These are phyloP conservation scores for Drosophila crucigera DNA, from an alignment of 2,888 invertebrate species.

Conservation along the genomic window DNA sequence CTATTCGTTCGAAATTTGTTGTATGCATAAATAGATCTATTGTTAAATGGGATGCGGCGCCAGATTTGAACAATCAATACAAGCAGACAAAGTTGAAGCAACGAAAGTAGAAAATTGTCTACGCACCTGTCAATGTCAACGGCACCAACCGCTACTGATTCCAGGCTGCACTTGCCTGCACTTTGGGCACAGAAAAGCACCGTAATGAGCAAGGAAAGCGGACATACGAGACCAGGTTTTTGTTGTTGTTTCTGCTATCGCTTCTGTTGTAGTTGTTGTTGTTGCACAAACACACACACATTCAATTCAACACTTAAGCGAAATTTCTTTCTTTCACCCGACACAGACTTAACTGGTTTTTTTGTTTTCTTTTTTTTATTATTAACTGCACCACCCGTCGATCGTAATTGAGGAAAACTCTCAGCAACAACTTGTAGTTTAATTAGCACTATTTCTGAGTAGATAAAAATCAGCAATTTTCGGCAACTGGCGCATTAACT, in stretches of 20 bases:
- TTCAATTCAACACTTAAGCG: conserved; percentile 29
- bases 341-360: conserved; percentile 68
- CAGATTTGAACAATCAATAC: conserved; percentile 55
- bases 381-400: conserved; percentile 34
- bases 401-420: conserved; percentile 16
- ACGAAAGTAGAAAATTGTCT: conserved; percentile 69
- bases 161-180: conserved; percentile 60
- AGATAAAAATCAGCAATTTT: conserved; percentile 30
- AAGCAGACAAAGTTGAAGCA: conserved; percentile 52
- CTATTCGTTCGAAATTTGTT: conserved; percentile 48
- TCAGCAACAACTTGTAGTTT: conserved; percentile 34
- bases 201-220: conserved; percentile 80
- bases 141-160: conserved; percentile 27
- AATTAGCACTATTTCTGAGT: conserved; percentile 41
- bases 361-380: conserved; percentile 17
- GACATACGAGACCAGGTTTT: conserved; percentile 73
- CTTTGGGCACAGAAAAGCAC: conserved; percentile 63
- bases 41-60: conserved; percentile 52
- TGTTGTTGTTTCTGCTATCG: conserved; percentile 27
- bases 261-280: conserved; percentile 41
- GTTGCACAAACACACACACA: conserved; percentile 35
- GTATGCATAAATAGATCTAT: conserved; percentile 64
- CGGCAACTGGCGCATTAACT: conserved; percentile 31
- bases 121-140: conserved; percentile 60
- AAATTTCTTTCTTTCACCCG: conserved; percentile 79